Evolutionary conservation across 1,140 invertebrate genomes (phyloP).

Genomic region (Trichonephila inaurata): DNA sequence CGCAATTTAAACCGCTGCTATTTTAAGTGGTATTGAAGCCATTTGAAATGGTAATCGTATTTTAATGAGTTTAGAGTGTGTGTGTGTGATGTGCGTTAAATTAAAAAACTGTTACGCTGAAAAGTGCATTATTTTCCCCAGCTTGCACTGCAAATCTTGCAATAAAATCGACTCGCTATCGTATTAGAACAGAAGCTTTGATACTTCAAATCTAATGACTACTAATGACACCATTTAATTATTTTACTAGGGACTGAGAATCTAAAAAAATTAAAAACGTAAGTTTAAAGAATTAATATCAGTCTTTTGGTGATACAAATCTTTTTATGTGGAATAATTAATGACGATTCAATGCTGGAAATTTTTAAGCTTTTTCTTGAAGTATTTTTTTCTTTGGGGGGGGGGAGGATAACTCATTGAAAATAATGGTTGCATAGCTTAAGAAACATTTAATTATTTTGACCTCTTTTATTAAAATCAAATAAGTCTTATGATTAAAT

Average conservation of each 20-base stretch:
- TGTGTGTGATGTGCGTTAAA: not conserved
- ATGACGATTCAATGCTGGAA: too few species aligned
- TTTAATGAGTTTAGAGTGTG: conserved; percentile 23
- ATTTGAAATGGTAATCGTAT: conserved; percentile 12
- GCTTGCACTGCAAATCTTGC: not conserved
- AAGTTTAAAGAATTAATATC: too few species aligned
- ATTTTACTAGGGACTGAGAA: not conserved
- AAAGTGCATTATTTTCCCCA: not conserved
- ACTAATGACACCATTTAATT: not conserved
- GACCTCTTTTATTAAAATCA: too few species aligned
- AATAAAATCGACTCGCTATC: not conserved
- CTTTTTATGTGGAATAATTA: too few species aligned
- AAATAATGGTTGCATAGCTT: too few species aligned
- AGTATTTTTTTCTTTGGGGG: too few species aligned
- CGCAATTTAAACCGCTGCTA: conserved; percentile 22
- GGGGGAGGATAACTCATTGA: too few species aligned
- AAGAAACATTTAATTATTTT: too few species aligned
- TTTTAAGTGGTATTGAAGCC: not conserved
- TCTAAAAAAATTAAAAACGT: too few species aligned
- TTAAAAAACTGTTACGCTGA: conserved; percentile 9
- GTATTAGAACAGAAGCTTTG: not conserved
- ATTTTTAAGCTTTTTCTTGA: too few species aligned
- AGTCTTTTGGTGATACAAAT: too few species aligned
- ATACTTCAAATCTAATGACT: not conserved
- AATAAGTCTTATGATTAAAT: too few species aligned